Evolutionary conservation across 1,140 invertebrate species (phyloP).

Genomic region (Caligus rogercresseyi): DNA sequence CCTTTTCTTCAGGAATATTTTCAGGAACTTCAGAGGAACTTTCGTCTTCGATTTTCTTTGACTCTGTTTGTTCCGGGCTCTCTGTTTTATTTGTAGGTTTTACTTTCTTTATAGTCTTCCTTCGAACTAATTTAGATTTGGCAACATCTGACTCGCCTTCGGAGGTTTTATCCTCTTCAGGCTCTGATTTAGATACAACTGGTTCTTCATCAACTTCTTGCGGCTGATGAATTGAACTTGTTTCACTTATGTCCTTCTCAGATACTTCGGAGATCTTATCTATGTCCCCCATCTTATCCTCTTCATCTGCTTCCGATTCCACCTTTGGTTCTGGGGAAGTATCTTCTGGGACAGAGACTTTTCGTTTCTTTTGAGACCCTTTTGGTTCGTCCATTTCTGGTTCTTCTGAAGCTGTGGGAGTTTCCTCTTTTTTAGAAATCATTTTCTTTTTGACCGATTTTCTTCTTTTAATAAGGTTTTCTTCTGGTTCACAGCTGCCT

Average conservation of each 20-base stretch:
- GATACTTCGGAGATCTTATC: neutral
- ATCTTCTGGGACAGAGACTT: neutral
- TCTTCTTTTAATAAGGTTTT: neutral
- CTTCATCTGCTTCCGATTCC: neutral
- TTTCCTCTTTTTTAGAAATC: neutral
- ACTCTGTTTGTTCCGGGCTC: neutral
- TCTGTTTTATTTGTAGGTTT: no score
- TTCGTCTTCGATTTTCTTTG: neutral
- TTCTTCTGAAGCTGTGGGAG: neutral
- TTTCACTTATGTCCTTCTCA: no score
- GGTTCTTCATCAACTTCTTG: neutral
- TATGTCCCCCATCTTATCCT: neutral
- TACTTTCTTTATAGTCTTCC: no score
- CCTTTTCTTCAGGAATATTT: neutral
- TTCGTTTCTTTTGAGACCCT: no score
- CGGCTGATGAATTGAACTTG: neutral
- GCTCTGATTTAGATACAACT: neutral
- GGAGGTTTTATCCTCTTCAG: neutral
- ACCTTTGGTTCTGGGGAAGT: no score
- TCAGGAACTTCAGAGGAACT: neutral
- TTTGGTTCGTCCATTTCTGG: no score
- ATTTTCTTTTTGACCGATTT: neutral
- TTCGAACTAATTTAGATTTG: neutral
- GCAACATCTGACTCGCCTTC: neutral
- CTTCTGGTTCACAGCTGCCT: neutral